Evolutionary conservation across 2,113 vertebrate genomes (phyloP).

Genomic region (Camelus dromedarius): DNA sequence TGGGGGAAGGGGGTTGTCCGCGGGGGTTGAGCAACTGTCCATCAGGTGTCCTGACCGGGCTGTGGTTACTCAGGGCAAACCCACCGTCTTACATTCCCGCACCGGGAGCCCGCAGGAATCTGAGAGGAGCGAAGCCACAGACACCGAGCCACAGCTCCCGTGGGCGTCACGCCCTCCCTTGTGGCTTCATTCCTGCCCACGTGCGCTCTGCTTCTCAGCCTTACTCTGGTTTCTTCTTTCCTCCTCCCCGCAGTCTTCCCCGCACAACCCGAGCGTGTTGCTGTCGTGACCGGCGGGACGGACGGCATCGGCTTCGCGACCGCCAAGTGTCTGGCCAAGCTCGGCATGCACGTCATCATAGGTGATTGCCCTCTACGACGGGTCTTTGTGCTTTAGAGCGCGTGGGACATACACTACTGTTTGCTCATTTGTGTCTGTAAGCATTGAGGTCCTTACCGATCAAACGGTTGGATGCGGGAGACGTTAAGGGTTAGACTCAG

Average conservation of each 20-base stretch:
- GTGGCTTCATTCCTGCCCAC: accelerated
- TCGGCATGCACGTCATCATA: slow-evolving; percentile 96
- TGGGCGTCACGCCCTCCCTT: accelerated
- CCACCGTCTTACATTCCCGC: accelerated
- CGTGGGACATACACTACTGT: accelerated
- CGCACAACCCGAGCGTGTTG: slow-evolving; percentile 92
- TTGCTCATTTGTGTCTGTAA: background rate
- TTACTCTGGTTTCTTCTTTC: slow-evolving; percentile 69
- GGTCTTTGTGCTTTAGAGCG: accelerated
- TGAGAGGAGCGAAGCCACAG: accelerated
- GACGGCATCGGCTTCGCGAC: slow-evolving; percentile 95
- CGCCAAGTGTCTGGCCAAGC: slow-evolving; percentile 90
- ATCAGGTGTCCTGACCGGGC: background rate
- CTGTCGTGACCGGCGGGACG: slow-evolving; percentile 95
- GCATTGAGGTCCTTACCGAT: no score
- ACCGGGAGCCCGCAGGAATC: no score
- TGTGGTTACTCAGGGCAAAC: accelerated
- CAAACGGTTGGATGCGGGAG: no score
- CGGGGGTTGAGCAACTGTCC: accelerated
- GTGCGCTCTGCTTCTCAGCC: accelerated
- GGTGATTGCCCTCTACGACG: slow-evolving; percentile 83
- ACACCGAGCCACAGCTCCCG: accelerated
- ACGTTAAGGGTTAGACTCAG: accelerated
- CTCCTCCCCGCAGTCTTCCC: slow-evolving; percentile 88
- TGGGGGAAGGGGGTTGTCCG: background rate